Base-by-base conservation (phyloP, 1,140 invertebrate genomes). In the Drosophila auraria region DNA sequence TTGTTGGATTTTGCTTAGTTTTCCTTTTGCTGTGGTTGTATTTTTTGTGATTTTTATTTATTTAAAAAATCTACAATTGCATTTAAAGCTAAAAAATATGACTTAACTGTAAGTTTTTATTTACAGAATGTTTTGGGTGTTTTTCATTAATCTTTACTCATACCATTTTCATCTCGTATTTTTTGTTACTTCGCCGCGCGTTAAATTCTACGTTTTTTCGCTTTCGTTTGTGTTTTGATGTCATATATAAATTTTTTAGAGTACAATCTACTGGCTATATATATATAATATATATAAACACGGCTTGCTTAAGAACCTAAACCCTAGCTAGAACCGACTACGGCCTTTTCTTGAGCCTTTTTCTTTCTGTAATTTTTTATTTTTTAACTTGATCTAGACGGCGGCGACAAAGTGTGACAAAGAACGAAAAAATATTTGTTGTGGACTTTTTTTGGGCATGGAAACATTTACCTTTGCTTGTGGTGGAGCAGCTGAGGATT, bases 51-150 rank as follows among this genome's bases (percentile, higher is more conserved):
- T 63, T 82, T 68, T 82, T 53, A 51, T 82, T 84, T 83, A 78
- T 75, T 84, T 90, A 86, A 90, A 90, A 89, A 90, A 86, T 90
- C 86, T 90, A 90, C 86, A 90, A 90, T 90, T 90, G 86, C 86
- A 86, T 86, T 90, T 87, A 90, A 90, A 90, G 86, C 86, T 90
- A 90, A 84, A 80, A 86, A 86, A 89, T 89, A 90, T 89, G 79
- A 86, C 86, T 90, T 90, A 90, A 90, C 82, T 86, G 82, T 84
- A 81, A 80, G 63, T 78, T 58, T 73, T 78, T 78, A 53, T 66
- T 70, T 72, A 59, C 66, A 56, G 57, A 57, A 73, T 69, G 62
- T 70, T 62, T 53, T 74, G 79, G 44, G 71, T 60, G 62, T 61
- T 61, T 47, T 87, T 44, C 50, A 44, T 62, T 42, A 57, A 57